Evolutionary conservation across 1,140 invertebrate species (phyloP), one percentile per base, ranked within the genome.

Genomic region (Drosophila bocqueti): DNA sequence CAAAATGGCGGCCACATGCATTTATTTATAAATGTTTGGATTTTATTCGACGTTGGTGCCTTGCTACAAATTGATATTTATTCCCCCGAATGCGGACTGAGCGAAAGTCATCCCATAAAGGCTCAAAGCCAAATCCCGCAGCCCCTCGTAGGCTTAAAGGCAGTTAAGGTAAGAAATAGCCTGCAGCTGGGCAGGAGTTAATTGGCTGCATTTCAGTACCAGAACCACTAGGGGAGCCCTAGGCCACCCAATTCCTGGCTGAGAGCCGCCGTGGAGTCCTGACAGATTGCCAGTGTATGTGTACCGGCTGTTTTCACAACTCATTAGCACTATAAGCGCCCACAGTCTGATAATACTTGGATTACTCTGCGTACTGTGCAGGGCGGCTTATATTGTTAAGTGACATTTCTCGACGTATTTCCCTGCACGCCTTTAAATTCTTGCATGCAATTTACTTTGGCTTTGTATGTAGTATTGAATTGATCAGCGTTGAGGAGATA

Each of bases 11-110:
- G 43, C 69, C 80, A 71, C 62, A 49, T 83, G 73, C 63, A 54
- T 60, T 77, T 74, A 84, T 84, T 84, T 84, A 84, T 84, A 65
- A 84, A 36, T 50, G 45, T 47, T 42, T 66, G 31, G 40, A 61
- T 67, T 84, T 84, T 79, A 63, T 77, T 73, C 59, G 65, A 67
- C 65, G 57, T 47, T 26, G 26, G 46, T 47, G 43, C 38, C 40
- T 67, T 66, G 81, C 50, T 84, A 73, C 81, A 84, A 84, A 84
- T 84, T 80, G 77, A 84, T 84, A 84, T 84, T 84, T 84, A 84
- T 84, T 83, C 50, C 52, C 50, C 50, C 59, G 42, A 58, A 57
- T 36, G 11, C 34, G 49, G 45, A 50, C 46, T 31, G 54, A 55
- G 29, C 26, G 21, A 59, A 64, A 63, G 61, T 81, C 58, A 77